phyloP scores from a whole-genome alignment of 2,113 vertebrate genomes.

The Sciurus niger region DNA sequence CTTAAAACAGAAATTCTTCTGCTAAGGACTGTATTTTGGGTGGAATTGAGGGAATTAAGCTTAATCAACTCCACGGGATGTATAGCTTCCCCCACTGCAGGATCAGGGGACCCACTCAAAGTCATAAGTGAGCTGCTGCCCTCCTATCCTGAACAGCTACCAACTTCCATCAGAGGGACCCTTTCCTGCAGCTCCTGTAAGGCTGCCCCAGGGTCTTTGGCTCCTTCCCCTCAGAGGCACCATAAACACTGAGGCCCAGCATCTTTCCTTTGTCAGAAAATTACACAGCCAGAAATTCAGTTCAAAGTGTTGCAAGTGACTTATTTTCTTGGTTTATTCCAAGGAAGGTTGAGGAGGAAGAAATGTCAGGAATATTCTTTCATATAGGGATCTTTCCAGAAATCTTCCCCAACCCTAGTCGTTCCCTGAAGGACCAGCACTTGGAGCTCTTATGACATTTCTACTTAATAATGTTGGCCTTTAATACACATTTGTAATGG shows the following conservation, averaged over 20 bases:
- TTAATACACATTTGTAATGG: conserved; percentile 7
- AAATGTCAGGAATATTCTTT: background rate
- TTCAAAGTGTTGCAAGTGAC: too few relatives aligned
- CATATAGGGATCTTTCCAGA: background rate
- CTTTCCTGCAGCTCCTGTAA: background rate
- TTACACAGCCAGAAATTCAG: background rate
- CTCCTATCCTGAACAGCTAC: background rate
- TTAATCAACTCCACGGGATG: background rate
- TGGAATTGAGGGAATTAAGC: background rate
- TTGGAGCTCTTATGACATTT: background rate
- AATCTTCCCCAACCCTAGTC: background rate
- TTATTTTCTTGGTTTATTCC: conserved; percentile 12
- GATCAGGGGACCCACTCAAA: background rate
- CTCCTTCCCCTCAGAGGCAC: background rate
- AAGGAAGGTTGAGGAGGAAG: background rate
- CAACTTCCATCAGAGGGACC: background rate
- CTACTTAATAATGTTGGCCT: background rate
- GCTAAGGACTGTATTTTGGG: rapidly evolving
- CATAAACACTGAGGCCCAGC: background rate
- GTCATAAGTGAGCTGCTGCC: background rate
- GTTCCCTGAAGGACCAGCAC: background rate
- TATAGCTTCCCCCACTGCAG: background rate
- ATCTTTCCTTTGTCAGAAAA: background rate
- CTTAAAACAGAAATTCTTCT: background rate
- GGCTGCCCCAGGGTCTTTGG: background rate